These are phyloP conservation scores for Drosophila pectinifera DNA, from an alignment of 1,140 invertebrate genomes.

Conservation along the genomic window DNA sequence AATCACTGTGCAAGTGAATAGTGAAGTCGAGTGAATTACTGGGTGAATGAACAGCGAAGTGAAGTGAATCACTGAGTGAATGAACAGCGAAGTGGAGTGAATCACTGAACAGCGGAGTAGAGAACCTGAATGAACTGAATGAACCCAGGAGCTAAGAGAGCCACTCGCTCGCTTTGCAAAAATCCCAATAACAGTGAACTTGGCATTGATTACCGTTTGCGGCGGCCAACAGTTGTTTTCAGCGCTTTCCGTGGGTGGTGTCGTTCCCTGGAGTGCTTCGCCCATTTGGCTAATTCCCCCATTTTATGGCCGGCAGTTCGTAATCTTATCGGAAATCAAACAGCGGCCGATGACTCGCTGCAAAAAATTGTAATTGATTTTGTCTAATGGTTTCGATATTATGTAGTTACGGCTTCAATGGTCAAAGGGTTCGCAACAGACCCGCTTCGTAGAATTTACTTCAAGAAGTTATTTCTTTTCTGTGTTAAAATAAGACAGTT, in stretches of 20 bases:
- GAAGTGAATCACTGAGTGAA: no score
- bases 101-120: background rate
- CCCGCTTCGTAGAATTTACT: background rate
- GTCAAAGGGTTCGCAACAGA: background rate
- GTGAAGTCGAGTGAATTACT: no score
- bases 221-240: background rate
- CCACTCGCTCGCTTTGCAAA: background rate
- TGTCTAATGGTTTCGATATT: constrained; percentile 5
- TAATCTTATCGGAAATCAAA: constrained; percentile 23
- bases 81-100: no score
- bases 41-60: no score
- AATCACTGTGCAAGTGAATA: no score
- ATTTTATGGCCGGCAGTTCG: constrained; percentile 15
- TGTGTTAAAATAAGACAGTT: background rate
- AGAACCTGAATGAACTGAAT: no score
- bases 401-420: background rate
- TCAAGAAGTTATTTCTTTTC: no score
- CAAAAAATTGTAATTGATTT: constrained; percentile 15
- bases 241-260: constrained; percentile 6
- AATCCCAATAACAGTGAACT: constrained; percentile 11
- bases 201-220: constrained; percentile 7
- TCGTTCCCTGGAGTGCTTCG: constrained; percentile 6
- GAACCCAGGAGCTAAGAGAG: constrained; percentile 1
- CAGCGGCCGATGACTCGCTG: constrained; percentile 10
- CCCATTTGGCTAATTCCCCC: constrained; percentile 11